Percentiles rank a stretch among this genome's conserved stretches.
Conservation (phyloP, 2,888 invertebrate species). For the Patella ulyssiponensis region DNA sequence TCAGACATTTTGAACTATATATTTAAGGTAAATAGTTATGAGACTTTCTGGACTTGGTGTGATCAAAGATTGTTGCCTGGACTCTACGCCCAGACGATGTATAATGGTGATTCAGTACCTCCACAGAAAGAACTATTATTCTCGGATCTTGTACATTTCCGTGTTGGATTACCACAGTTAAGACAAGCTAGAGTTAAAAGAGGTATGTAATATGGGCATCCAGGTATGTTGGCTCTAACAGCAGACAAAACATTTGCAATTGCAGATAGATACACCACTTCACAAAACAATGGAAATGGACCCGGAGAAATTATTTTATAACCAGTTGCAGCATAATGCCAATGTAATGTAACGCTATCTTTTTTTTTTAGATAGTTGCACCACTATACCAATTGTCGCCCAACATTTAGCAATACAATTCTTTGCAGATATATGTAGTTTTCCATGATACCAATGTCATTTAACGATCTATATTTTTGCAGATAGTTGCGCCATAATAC, state of each 20-base stretch:
- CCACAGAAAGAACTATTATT: constrained; percentile 24
- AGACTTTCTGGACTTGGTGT: constrained; percentile 47
- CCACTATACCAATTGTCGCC: too few species aligned
- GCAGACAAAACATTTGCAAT: too few species aligned
- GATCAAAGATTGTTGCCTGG: constrained; percentile 40
- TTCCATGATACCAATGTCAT: not conserved
- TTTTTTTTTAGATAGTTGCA: too few species aligned
- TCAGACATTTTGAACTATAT: not conserved
- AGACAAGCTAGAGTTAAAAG: constrained; percentile 40
- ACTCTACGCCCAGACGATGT: constrained; percentile 36
- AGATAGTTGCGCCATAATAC: constrained; percentile 32
- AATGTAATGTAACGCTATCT: too few species aligned
- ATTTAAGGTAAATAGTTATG: constrained; percentile 29
- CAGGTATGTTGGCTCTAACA: too few species aligned
- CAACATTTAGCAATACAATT: too few species aligned
- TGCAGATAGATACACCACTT: too few species aligned
- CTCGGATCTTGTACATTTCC: constrained; percentile 33
- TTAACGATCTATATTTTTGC: constrained; percentile 10
- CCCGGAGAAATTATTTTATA: too few species aligned
- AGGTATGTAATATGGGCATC: constrained; percentile 27
- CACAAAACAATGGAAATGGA: too few species aligned
- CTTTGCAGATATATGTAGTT: not conserved
- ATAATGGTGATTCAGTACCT: constrained; percentile 39
- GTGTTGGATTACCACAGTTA: constrained; percentile 44
- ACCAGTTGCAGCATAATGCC: too few species aligned